These are phyloP conservation scores for Chlamydotis undulata DNA, from an alignment of 2,113 vertebrate genomes.

Conservation along the genomic window DNA sequence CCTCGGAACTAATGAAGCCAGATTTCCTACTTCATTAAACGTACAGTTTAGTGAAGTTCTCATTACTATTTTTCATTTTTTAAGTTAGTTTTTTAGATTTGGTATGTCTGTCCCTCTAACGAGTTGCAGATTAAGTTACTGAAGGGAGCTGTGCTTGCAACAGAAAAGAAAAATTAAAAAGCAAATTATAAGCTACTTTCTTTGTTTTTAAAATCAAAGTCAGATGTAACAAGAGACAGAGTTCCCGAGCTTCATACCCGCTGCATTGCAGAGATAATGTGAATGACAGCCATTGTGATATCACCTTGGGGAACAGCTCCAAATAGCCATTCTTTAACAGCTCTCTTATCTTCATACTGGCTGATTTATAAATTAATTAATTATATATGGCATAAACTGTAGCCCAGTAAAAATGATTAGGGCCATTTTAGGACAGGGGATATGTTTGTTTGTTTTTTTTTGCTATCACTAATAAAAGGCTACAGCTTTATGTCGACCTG, in stretches of 20 bases:
- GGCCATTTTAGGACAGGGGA: background rate
- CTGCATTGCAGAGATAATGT: conserved; percentile 41
- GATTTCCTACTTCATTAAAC: conserved; percentile 42
- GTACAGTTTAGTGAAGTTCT: conserved; percentile 6
- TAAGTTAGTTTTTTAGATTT: background rate
- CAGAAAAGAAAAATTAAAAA: background rate
- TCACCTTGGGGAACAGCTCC: conserved; percentile 21
- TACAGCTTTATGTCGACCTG: background rate
- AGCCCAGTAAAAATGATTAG: background rate
- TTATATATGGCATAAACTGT: conserved; percentile 1
- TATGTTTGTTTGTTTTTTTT: background rate
- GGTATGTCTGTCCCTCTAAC: background rate
- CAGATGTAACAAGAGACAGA: background rate
- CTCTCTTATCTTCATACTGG: background rate
- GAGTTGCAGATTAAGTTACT: background rate
- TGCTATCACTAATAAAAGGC: background rate
- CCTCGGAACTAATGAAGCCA: conserved; percentile 28
- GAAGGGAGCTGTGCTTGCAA: background rate
- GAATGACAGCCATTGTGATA: conserved; percentile 18
- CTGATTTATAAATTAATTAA: conserved; percentile 13
- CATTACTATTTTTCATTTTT: conserved; percentile 7
- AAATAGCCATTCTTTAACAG: background rate
- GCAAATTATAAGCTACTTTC: background rate
- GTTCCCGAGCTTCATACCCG: background rate
- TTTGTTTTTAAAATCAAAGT: conserved; percentile 44